phyloP scores from a whole-genome alignment of 2,113 vertebrate species.

The Eupsittula cactorum region DNA sequence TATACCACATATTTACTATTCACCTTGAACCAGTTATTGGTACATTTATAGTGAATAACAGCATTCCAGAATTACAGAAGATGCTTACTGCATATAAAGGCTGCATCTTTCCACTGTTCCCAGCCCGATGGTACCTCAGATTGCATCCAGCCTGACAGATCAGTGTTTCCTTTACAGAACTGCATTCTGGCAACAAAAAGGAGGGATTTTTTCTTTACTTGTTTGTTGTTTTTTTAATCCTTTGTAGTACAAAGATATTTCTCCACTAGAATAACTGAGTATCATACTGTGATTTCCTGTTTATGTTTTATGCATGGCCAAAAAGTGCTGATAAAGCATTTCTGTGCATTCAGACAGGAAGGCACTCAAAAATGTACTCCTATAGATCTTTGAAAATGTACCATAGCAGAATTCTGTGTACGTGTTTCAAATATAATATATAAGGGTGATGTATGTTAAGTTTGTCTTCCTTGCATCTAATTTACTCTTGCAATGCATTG shows the following conservation, averaged over 20 bases:
- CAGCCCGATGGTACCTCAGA: background rate
- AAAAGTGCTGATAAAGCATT: background rate
- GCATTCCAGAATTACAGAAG: background rate
- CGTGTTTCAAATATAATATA: background rate
- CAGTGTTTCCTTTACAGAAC: background rate
- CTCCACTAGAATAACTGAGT: background rate
- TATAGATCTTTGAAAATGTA: background rate
- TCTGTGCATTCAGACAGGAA: background rate
- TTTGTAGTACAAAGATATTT: background rate
- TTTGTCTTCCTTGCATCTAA: background rate
- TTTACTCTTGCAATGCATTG: background rate
- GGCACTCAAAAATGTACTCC: background rate
- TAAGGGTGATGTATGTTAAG: background rate
- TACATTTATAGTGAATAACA: background rate
- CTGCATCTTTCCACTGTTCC: background rate
- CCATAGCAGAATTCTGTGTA: background rate
- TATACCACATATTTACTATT: background rate
- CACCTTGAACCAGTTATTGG: background rate
- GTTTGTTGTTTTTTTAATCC: background rate
- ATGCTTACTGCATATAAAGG: background rate
- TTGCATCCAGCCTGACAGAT: background rate
- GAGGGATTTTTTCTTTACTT: background rate
- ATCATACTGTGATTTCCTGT: background rate
- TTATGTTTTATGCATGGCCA: constrained; percentile 3
- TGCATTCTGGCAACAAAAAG: background rate